These are phyloP conservation scores for Dendronephthya gigantea DNA, from an alignment of 64 coral and sea anemone species.

Conservation along the genomic window DNA sequence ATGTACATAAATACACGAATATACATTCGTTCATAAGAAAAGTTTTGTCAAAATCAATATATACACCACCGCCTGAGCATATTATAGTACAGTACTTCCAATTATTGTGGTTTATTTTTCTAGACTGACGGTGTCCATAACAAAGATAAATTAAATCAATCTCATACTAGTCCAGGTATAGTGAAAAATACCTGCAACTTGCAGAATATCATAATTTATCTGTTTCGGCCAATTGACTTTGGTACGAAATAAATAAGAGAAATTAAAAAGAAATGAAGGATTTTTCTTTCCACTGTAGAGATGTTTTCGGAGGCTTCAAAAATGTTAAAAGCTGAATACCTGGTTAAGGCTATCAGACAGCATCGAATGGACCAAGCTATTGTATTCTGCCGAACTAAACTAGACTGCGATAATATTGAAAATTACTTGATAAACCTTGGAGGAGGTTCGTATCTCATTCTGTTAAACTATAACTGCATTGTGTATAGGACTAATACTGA, in stretches of 20 bases:
- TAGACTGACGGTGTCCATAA: slow-evolving; percentile 86
- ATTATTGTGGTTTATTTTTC: neutral
- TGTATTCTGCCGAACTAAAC: slow-evolving; percentile 84
- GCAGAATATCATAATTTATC: neutral
- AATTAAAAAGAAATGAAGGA: too few species aligned
- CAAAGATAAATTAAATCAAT: slow-evolving; percentile 51
- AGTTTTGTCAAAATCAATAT: too few species aligned
- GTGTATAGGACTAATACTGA: too few species aligned
- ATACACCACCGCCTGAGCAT: too few species aligned
- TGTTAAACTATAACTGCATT: neutral
- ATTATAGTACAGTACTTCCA: too few species aligned
- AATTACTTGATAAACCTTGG: slow-evolving; percentile 49
- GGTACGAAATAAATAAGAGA: too few species aligned
- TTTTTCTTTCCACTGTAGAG: slow-evolving; percentile 30
- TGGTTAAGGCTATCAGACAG: slow-evolving; percentile 59
- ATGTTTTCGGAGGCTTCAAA: slow-evolving; percentile 80
- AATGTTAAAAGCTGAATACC: slow-evolving; percentile 74
- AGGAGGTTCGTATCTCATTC: slow-evolving; percentile 46
- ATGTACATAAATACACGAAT: too few species aligned
- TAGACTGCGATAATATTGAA: slow-evolving; percentile 86
- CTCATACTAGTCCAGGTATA: neutral
- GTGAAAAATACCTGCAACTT: neutral
- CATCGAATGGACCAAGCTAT: slow-evolving; percentile 93
- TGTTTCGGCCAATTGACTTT: too few species aligned
- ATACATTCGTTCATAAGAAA: too few species aligned